Evolutionary conservation across 2,113 vertebrate genomes (phyloP).

Genomic region (Ptyas mucosa): DNA sequence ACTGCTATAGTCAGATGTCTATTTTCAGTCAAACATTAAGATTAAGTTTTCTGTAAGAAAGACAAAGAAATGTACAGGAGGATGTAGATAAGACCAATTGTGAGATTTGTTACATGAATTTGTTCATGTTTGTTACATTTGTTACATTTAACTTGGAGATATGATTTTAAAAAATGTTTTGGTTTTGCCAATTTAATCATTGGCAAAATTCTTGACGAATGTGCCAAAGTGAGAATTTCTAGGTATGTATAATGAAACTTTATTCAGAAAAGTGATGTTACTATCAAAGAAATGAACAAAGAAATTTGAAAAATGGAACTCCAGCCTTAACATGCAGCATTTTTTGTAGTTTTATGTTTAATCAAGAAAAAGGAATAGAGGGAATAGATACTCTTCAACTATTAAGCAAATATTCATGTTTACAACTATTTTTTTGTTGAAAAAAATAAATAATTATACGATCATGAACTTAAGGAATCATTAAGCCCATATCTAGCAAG

Average conservation of each 20-base stretch:
- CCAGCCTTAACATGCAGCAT: background rate
- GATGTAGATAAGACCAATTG: background rate
- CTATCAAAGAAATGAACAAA: background rate
- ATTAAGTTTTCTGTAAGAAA: background rate
- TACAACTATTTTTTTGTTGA: background rate
- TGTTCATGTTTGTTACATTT: background rate
- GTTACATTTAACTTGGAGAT: background rate
- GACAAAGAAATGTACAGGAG: background rate
- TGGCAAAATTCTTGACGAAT: background rate
- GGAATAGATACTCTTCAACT: too few relatives aligned
- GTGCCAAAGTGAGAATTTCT: background rate
- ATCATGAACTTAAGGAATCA: background rate
- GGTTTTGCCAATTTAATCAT: background rate
- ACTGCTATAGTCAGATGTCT: background rate
- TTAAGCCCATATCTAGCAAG: background rate
- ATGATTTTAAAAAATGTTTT: background rate
- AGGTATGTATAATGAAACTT: background rate
- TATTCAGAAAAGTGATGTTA: background rate
- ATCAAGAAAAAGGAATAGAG: too few relatives aligned
- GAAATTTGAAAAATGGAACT: background rate
- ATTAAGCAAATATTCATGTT: background rate
- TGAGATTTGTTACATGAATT: background rate
- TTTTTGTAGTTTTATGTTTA: background rate
- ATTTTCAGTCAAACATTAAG: background rate
- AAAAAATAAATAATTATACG: background rate